A percentile compares a stretch with the other conserved stretches of the same genome.
phyloP scores from a whole-genome alignment of 2,888 invertebrate genomes.

The Pyralis farinalis region DNA sequence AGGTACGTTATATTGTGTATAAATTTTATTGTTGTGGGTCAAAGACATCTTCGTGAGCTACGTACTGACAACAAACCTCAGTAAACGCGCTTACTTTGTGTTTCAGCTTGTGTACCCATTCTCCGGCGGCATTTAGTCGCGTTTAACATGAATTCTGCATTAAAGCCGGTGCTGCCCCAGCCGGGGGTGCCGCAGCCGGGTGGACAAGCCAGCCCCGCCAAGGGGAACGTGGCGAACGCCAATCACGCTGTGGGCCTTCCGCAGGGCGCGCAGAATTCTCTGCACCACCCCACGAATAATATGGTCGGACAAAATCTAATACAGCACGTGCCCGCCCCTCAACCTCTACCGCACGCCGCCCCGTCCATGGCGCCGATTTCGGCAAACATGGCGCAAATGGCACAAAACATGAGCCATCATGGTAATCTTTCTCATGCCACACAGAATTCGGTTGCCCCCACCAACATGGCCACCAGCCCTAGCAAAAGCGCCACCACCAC shows the following conservation, averaged over 20 bases:
- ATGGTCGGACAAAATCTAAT: slow-evolving; percentile 64
- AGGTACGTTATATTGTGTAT: slow-evolving; percentile 60
- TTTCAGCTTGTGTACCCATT: slow-evolving; percentile 55
- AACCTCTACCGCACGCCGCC: slow-evolving; percentile 51
- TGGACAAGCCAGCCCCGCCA: slow-evolving; percentile 66
- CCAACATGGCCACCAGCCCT: slow-evolving; percentile 51
- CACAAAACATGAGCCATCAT: slow-evolving; percentile 77
- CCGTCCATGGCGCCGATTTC: slow-evolving; percentile 75
- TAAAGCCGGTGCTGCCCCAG: slow-evolving; percentile 81
- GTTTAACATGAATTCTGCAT: slow-evolving; percentile 81
- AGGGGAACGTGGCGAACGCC: slow-evolving; percentile 65
- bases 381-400: slow-evolving; percentile 77
- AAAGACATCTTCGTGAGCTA: slow-evolving; percentile 65
- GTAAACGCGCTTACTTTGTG: slow-evolving; percentile 55
- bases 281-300: slow-evolving; percentile 52
- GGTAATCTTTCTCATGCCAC: slow-evolving; percentile 71
- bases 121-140: slow-evolving; percentile 35
- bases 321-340: slow-evolving; percentile 56
- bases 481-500: slow-evolving; percentile 54
- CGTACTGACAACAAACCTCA: slow-evolving; percentile 51
- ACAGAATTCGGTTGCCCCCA: slow-evolving; percentile 57
- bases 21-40: slow-evolving; percentile 73
- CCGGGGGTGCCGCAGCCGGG: slow-evolving; percentile 69
- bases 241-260: slow-evolving; percentile 65
- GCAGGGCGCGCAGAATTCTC: slow-evolving; percentile 64